These are phyloP conservation scores for Belgica antarctica DNA, from an alignment of 2,888 invertebrate genomes.

Conservation along the genomic window DNA sequence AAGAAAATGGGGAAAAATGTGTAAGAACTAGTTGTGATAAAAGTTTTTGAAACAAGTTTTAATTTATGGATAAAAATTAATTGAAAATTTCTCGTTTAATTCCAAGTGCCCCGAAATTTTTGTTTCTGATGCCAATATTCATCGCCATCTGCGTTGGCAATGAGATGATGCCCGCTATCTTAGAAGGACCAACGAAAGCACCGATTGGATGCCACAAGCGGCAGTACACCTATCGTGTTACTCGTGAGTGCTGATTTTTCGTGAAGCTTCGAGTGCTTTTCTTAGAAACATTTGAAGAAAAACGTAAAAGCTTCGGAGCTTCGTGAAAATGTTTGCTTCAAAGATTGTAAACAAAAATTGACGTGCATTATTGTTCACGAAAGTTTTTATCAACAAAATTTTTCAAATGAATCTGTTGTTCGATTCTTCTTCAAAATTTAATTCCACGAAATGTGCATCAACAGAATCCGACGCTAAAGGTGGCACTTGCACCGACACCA, in stretches of 20 bases:
- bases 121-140: constrained; percentile 20
- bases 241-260: too few relatives aligned
- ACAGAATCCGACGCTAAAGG: constrained; percentile 55
- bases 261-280: too few relatives aligned
- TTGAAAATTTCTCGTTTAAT: background rate
- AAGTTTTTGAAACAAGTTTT: background rate
- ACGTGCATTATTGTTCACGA: too few relatives aligned
- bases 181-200: constrained; percentile 51
- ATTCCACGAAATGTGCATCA: too few relatives aligned
- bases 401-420: too few relatives aligned
- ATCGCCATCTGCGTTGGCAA: background rate
- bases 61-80: background rate
- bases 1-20: constrained; percentile 27
- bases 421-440: too few relatives aligned
- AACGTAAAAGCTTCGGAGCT: too few relatives aligned
- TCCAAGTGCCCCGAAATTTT: background rate
- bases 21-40: background rate
- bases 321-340: too few relatives aligned
- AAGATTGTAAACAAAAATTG: too few relatives aligned
- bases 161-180: constrained; percentile 50
- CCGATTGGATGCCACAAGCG: constrained; percentile 68
- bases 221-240: constrained; percentile 65
- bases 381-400: too few relatives aligned
- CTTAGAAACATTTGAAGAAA: too few relatives aligned
- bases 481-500: constrained; percentile 70